Evolutionary conservation across 2,113 vertebrate genomes (phyloP).

Genomic region (Columba janthina): DNA sequence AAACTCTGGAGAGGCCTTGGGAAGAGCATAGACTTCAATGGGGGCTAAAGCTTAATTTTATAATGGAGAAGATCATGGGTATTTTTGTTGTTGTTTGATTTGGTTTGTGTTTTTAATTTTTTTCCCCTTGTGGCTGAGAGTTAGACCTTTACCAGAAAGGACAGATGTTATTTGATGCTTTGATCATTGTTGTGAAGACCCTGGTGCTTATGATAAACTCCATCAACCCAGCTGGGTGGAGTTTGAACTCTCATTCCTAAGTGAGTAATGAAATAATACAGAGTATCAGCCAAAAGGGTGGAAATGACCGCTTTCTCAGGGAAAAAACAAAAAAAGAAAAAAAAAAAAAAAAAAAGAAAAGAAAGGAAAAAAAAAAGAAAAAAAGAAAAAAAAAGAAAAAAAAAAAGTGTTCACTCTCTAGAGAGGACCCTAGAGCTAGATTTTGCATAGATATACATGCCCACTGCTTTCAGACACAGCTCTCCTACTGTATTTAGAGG

Average conservation of each 20-base stretch:
- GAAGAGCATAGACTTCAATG: not conserved
- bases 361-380: too few species aligned
- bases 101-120: too few species aligned
- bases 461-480: not conserved
- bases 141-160: not conserved
- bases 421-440: not conserved
- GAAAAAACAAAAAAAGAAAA: too few species aligned
- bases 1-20: not conserved
- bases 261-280: fast-evolving
- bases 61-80: too few species aligned
- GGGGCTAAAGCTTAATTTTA: not conserved
- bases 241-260: not conserved
- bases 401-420: not conserved
- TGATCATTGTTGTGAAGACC: not conserved
- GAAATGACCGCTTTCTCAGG: fast-evolving
- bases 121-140: not conserved
- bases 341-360: too few species aligned
- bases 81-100: not conserved
- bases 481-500: not conserved
- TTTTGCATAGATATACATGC: fast-evolving
- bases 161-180: not conserved
- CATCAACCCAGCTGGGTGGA: not conserved
- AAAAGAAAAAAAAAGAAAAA: too few species aligned
- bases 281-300: fast-evolving
- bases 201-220: not conserved